These are phyloP conservation scores for Rana temporaria DNA, from an alignment of 2,113 vertebrate species.

Conservation along the genomic window DNA sequence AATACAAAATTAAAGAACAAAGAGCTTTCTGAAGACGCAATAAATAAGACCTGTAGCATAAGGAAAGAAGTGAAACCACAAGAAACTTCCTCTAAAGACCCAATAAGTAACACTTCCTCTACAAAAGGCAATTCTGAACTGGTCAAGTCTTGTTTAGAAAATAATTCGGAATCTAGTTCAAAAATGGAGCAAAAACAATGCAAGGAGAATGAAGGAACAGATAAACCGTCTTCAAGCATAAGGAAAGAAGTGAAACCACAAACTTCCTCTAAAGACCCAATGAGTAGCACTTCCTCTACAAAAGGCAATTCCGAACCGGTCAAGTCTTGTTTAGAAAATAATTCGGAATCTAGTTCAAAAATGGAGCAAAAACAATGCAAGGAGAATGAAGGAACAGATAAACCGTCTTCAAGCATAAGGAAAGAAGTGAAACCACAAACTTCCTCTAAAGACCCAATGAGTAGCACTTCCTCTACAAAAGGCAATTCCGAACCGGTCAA, in stretches of 20 bases:
- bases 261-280: slow-evolving; percentile 65
- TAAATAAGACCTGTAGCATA: slow-evolving; percentile 61
- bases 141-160: slow-evolving; percentile 69
- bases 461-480: slow-evolving; percentile 63
- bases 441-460: slow-evolving; percentile 63
- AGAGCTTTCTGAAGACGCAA: slow-evolving; percentile 60
- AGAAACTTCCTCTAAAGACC: slow-evolving; percentile 67
- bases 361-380: slow-evolving; percentile 63
- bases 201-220: slow-evolving; percentile 49
- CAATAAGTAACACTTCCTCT: slow-evolving; percentile 60
- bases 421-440: slow-evolving; percentile 65
- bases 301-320: slow-evolving; percentile 59
- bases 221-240: too few relatives aligned
- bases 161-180: slow-evolving; percentile 49
- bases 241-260: slow-evolving; percentile 67
- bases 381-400: slow-evolving; percentile 55
- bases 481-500: slow-evolving; percentile 57
- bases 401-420: too few relatives aligned
- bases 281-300: slow-evolving; percentile 62
- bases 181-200: slow-evolving; percentile 64
- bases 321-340: slow-evolving; percentile 69
- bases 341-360: slow-evolving; percentile 28
- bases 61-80: slow-evolving; percentile 67
- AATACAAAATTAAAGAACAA: slow-evolving; percentile 61
- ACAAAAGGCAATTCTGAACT: slow-evolving; percentile 57